A percentile compares a stretch with the other conserved stretches of the same genome.
phyloP scores from a whole-genome alignment of 2,888 invertebrate species.

The Erebia epiphron region DNA sequence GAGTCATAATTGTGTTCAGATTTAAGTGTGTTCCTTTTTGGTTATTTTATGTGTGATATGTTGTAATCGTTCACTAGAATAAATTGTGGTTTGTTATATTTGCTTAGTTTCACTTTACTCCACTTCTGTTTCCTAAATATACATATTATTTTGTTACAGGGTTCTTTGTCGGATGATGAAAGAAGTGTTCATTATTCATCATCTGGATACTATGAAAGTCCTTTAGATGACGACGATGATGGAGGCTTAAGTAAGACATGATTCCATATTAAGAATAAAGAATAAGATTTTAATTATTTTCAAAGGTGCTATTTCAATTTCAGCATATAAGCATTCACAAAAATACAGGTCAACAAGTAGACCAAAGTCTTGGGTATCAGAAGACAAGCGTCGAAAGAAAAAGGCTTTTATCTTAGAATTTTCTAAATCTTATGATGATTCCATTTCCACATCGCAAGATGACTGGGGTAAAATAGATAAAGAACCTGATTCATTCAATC shows the following conservation, averaged over 20 bases:
- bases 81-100: too few species aligned
- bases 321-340: slow-evolving; percentile 79
- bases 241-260: slow-evolving; percentile 73
- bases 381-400: slow-evolving; percentile 88
- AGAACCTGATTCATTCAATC: slow-evolving; percentile 57
- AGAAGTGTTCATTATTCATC: slow-evolving; percentile 88
- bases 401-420: slow-evolving; percentile 91
- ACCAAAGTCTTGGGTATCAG: slow-evolving; percentile 84
- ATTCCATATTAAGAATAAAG: slow-evolving; percentile 20
- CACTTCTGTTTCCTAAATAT: too few species aligned
- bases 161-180: slow-evolving; percentile 87
- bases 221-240: slow-evolving; percentile 86
- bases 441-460: slow-evolving; percentile 77
- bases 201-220: slow-evolving; percentile 89
- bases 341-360: slow-evolving; percentile 72
- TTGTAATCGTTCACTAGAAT: too few species aligned
- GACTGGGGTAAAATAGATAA: slow-evolving; percentile 71
- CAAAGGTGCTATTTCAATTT: slow-evolving; percentile 38
- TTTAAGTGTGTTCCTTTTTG: too few species aligned
- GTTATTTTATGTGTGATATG: too few species aligned
- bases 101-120: too few species aligned
- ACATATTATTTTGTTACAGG: slow-evolving; percentile 62
- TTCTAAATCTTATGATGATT: slow-evolving; percentile 83
- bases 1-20: too few species aligned
- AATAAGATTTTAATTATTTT: slow-evolving; percentile 26